Base-by-base conservation (phyloP, 2,888 invertebrate genomes). In the Eristalis intricaria region DNA sequence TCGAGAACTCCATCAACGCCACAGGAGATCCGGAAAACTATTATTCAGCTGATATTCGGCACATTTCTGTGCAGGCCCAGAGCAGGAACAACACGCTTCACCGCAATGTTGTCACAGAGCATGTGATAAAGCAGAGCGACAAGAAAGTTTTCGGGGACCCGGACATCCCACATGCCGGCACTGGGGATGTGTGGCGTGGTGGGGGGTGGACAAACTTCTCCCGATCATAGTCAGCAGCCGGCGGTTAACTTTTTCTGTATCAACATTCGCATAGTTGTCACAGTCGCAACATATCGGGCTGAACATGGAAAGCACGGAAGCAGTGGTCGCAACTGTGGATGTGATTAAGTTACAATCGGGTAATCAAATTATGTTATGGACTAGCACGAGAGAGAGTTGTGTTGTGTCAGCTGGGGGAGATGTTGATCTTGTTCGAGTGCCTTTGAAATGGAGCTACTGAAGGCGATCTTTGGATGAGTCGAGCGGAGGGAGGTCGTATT, bases 41-140 rank as follows among this genome's bases (percentile, higher is more conserved):
- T 78, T 58, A 70, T 77, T 69, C 40, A 66, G 60, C 75, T 68
- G 66, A 68, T 69, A 77, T 77, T 70, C 70, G 71, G 40, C 43
- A 70, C n/a, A 58, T 78, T 68, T 61, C 29, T 29, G 40, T 58
- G 38, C 38, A 60, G 15, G 50, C 32, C 60, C 32, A 26, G n/a
- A n/a, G 26, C 26, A 60, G 32, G 32, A 32, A 32, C 32, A 60
- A 26, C 26, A 26, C 26, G 26, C 35, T 29, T 29, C 43, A 5
- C 73, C 74, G 63, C 65, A 61, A 40, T 76, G 60, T 68, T 76
- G 66, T 60, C 22, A 26, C 64, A 38, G 63, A 32, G 29, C 5
- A 60, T n/a, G n/a, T 32, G 32, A 71, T 56, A n/a, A 64, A n/a
- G 22, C 26, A 66, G 64, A 32, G 13, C 15, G 15, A 19, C 29